phyloP scores from a whole-genome alignment of 1,140 invertebrate genomes.

The Calosoma granatense region DNA sequence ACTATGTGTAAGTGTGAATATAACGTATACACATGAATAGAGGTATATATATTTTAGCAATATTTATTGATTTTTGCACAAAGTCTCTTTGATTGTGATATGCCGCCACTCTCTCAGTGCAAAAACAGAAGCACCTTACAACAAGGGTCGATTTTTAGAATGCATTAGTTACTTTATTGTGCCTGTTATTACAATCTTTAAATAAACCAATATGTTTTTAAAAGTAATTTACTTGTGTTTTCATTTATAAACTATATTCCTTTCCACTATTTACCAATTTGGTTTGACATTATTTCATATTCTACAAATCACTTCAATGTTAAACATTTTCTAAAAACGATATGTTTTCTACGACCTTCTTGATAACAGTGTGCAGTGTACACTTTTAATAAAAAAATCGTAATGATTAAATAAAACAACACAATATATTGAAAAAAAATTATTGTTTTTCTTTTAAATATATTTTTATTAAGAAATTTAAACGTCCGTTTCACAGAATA shows the following conservation, averaged over 20 bases:
- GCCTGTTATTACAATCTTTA: slow-evolving; percentile 22
- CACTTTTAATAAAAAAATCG: no score
- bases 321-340: no score
- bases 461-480: slow-evolving; percentile 9
- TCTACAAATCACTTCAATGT: no score
- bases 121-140: background rate
- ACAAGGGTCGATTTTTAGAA: slow-evolving; percentile 12
- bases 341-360: no score
- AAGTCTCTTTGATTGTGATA: slow-evolving; percentile 9
- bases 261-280: no score
- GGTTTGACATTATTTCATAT: no score
- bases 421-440: no score
- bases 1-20: no score
- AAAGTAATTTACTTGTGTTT: background rate
- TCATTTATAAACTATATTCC: background rate
- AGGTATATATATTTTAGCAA: slow-evolving; percentile 10
- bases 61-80: background rate
- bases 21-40: no score
- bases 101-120: background rate
- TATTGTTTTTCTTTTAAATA: no score
- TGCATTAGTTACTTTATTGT: slow-evolving; percentile 29
- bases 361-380: no score
- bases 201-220: slow-evolving; percentile 6
- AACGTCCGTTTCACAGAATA: slow-evolving; percentile 6
- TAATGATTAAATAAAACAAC: no score